These are phyloP conservation scores for Myathropa florea DNA, from an alignment of 2,888 invertebrate species.

Conservation along the genomic window DNA sequence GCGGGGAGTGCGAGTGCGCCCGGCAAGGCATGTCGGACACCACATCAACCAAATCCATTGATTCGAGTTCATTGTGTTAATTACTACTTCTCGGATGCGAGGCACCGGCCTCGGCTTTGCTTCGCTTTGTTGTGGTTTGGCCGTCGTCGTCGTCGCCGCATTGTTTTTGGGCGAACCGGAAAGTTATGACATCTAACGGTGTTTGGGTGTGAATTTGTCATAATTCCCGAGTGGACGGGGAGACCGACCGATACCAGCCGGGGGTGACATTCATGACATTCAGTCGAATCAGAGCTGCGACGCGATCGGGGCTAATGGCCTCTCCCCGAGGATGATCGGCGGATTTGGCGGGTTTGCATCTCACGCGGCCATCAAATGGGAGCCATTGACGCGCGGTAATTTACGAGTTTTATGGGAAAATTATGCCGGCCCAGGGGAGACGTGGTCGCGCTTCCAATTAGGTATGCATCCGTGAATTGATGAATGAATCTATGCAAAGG, in stretches of 20 bases:
- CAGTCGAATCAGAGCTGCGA: not conserved
- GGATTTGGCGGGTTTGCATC: constrained; percentile 17
- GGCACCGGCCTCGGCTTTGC: no score
- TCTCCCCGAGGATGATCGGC: not conserved
- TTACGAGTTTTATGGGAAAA: constrained; percentile 25
- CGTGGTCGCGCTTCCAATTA: constrained; percentile 36
- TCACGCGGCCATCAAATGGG: not conserved
- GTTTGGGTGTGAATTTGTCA: constrained; percentile 40
- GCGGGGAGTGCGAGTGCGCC: not conserved
- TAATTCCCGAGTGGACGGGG: constrained; percentile 1
- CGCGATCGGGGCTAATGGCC: constrained; percentile 33
- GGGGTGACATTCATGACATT: not conserved
- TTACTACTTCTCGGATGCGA: constrained; percentile 31
- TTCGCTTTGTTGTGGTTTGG: not conserved
- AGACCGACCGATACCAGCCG: not conserved
- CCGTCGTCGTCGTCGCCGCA: not conserved
- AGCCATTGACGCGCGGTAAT: not conserved
- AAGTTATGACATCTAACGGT: constrained; percentile 54
- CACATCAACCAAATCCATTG: not conserved
- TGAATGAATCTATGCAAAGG: constrained; percentile 21
- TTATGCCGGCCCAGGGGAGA: constrained; percentile 8
- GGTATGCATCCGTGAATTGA: constrained; percentile 20
- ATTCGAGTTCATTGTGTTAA: constrained; percentile 47
- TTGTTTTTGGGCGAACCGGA: constrained; percentile 59
- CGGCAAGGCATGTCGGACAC: not conserved